These are phyloP conservation scores for Lagenorhynchus albirostris DNA, from an alignment of 2,113 vertebrate genomes.

Conservation along the genomic window DNA sequence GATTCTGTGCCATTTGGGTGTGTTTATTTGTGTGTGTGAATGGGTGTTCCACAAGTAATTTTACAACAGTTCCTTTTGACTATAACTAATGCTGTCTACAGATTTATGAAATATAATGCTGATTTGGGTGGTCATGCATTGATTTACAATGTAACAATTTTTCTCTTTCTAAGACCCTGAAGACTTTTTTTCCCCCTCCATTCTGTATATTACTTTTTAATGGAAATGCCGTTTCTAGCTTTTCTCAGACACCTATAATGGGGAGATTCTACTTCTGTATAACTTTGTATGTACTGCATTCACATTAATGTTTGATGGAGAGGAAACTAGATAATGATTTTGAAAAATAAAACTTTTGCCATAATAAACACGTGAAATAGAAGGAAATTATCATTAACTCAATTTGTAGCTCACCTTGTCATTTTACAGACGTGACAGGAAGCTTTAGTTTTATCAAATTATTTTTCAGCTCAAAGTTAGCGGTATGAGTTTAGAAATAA, in stretches of 20 bases:
- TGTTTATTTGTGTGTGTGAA: background rate
- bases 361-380: background rate
- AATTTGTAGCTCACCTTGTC: constrained; percentile 6
- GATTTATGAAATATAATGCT: background rate
- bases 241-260: background rate
- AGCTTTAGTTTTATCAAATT: constrained; percentile 32
- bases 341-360: background rate
- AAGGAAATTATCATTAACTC: constrained; percentile 8
- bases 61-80: background rate
- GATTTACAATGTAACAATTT: background rate
- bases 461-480: background rate
- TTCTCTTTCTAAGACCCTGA: background rate
- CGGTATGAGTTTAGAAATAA: background rate
- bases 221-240: constrained; percentile 10
- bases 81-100: background rate
- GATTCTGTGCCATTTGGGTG: background rate
- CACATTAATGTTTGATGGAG: constrained; percentile 13
- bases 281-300: background rate
- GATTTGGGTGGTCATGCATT: background rate
- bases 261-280: background rate
- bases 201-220: background rate
- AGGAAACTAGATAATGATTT: background rate
- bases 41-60: background rate
- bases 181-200: background rate
- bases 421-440: background rate